Percentiles rank a stretch among this genome's conserved stretches.
phyloP scores from a whole-genome alignment of 1,140 invertebrate genomes.

The Rhyzopertha dominica region DNA sequence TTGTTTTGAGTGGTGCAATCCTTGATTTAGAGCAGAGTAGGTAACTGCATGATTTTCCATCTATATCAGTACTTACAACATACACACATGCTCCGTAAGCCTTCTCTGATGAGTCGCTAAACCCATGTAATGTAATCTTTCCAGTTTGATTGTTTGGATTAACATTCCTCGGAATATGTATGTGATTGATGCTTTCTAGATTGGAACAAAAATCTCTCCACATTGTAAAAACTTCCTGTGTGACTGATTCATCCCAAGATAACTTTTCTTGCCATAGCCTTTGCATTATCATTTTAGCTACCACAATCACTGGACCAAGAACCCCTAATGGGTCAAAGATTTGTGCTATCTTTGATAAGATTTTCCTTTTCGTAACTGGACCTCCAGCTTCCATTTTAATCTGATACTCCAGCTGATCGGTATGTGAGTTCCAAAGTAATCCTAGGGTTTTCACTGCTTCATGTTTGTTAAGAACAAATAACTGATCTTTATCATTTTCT shows the following conservation, averaged over 20 bases:
- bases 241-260: slow-evolving; percentile 42
- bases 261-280: slow-evolving; percentile 37
- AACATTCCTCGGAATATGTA: no score
- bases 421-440: no score
- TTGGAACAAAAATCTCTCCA: no score
- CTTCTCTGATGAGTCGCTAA: slow-evolving; percentile 36
- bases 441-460: slow-evolving; percentile 5
- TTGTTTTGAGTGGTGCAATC: slow-evolving; percentile 29
- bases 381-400: neutral
- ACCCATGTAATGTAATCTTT: slow-evolving; percentile 25
- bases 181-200: no score
- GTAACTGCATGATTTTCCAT: slow-evolving; percentile 7
- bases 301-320: slow-evolving; percentile 40
- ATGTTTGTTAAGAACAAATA: slow-evolving; percentile 5
- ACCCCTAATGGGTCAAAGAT: slow-evolving; percentile 43
- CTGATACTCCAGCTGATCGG: neutral
- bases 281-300: slow-evolving; percentile 46
- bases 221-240: no score
- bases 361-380: slow-evolving; percentile 9
- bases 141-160: no score
- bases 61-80: slow-evolving; percentile 16
- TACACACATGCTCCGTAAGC: slow-evolving; percentile 37
- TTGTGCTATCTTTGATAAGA: slow-evolving; percentile 17
- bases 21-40: slow-evolving; percentile 32
- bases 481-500: slow-evolving; percentile 3